A percentile compares a stretch with the other conserved stretches of the same genome.
phyloP scores from a whole-genome alignment of 2,113 vertebrate species.

The Hucho hucho region DNA sequence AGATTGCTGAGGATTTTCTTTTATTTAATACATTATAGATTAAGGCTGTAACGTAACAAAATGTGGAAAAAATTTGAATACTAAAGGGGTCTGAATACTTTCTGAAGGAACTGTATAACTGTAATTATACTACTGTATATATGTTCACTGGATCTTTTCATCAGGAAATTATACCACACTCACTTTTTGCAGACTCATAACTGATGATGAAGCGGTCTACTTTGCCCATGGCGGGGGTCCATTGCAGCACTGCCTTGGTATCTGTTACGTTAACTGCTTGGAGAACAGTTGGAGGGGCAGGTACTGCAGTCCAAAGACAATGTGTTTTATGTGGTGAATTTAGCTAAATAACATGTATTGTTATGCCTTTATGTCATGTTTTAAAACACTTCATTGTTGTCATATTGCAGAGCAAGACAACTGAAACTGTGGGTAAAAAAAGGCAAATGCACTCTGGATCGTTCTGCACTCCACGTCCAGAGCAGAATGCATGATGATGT shows the following conservation, averaged over 20 bases:
- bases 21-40: too few relatives aligned
- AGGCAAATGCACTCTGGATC: neutral
- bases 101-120: too few relatives aligned
- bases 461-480: neutral
- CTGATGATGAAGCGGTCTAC: conserved; percentile 81
- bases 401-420: neutral
- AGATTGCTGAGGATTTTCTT: too few relatives aligned
- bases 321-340: neutral
- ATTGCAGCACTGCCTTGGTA: conserved; percentile 76
- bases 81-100: too few relatives aligned
- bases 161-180: conserved; percentile 42
- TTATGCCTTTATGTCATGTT: neutral
- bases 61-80: too few relatives aligned
- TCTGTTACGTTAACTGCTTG: conserved; percentile 77
- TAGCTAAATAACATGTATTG: too few relatives aligned
- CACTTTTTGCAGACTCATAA: conserved; percentile 80
- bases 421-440: neutral
- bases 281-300: conserved; percentile 79
- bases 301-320: conserved; percentile 67
- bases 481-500: neutral
- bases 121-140: too few relatives aligned
- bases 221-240: conserved; percentile 76
- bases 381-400: neutral
- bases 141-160: too few relatives aligned
- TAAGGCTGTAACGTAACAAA: too few relatives aligned